A percentile compares a stretch with the other conserved stretches of the same genome.
Conservation (phyloP, 2,888 invertebrate species). For the Aleiodes leptofemur region DNA sequence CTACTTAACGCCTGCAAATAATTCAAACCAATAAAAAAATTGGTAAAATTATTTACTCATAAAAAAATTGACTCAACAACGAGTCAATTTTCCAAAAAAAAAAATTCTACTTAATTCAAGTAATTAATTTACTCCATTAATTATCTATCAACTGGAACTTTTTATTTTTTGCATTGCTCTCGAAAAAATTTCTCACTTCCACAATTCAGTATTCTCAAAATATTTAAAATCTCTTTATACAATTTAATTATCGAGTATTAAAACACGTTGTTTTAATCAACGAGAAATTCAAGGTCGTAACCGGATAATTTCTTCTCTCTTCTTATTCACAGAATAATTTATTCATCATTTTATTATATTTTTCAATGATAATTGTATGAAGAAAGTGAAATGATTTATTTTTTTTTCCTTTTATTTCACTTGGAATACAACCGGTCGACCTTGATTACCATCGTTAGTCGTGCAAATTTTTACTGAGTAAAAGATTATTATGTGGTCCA, state of each 20-base stretch:
- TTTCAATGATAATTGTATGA: background rate
- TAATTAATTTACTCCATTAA: background rate
- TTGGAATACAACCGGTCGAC: constrained; percentile 46
- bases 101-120: background rate
- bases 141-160: constrained; percentile 9
- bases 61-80: background rate
- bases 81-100: background rate
- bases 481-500: constrained; percentile 91
- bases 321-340: constrained; percentile 6
- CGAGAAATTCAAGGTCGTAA: constrained; percentile 2
- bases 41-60: no score
- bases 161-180: background rate
- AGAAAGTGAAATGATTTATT: constrained; percentile 32
- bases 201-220: constrained; percentile 2
- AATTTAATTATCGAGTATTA: constrained; percentile 26
- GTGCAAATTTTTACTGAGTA: constrained; percentile 91
- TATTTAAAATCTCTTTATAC: constrained; percentile 27
- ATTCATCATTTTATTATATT: background rate
- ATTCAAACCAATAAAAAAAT: no score
- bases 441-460: constrained; percentile 76
- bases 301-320: background rate
- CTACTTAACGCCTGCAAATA: background rate
- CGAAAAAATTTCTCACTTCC: background rate
- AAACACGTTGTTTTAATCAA: constrained; percentile 6
- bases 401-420: background rate